phyloP scores from a whole-genome alignment of 2,888 invertebrate genomes.

The Subacronicta megacephala region DNA sequence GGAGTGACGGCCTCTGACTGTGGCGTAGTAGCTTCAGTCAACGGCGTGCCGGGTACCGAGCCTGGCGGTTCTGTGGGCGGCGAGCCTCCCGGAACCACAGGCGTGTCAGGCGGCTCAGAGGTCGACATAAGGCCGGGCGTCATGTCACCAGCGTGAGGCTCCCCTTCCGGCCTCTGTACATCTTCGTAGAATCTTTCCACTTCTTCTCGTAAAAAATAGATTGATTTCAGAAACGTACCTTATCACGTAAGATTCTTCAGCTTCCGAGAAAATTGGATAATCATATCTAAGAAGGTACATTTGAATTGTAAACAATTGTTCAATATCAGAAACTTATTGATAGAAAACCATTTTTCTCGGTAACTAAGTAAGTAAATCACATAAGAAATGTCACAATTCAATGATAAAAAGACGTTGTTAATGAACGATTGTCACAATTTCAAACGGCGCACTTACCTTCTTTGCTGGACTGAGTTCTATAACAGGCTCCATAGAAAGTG shows the following conservation, averaged over 20 bases:
- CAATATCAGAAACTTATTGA: slow-evolving; percentile 34
- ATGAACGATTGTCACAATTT: slow-evolving; percentile 78
- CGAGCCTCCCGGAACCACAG: not conserved
- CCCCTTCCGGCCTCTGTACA: slow-evolving; percentile 37
- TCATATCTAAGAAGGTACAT: not conserved
- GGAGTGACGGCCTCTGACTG: slow-evolving; percentile 21
- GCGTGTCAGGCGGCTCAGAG: not conserved
- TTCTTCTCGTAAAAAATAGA: slow-evolving; percentile 71
- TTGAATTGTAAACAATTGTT: slow-evolving; percentile 72
- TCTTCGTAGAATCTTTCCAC: slow-evolving; percentile 69
- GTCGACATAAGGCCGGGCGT: not conserved
- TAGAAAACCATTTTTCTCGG: slow-evolving; percentile 47
- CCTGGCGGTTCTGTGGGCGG: slow-evolving; percentile 19
- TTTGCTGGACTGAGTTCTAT: slow-evolving; percentile 12
- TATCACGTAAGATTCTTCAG: slow-evolving; percentile 26
- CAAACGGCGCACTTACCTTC: slow-evolving; percentile 67
- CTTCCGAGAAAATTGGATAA: slow-evolving; percentile 64
- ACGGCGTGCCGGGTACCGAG: not conserved
- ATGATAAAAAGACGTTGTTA: slow-evolving; percentile 20
- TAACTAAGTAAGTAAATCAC: slow-evolving; percentile 9
- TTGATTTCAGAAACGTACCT: slow-evolving; percentile 55
- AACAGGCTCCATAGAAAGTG: slow-evolving; percentile 53
- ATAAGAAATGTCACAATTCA: slow-evolving; percentile 4
- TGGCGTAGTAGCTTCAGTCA: not conserved
- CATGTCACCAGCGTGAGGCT: not conserved